Base-by-base conservation (phyloP, 2,888 invertebrate species). In the Aspidiotus destructor region DNA sequence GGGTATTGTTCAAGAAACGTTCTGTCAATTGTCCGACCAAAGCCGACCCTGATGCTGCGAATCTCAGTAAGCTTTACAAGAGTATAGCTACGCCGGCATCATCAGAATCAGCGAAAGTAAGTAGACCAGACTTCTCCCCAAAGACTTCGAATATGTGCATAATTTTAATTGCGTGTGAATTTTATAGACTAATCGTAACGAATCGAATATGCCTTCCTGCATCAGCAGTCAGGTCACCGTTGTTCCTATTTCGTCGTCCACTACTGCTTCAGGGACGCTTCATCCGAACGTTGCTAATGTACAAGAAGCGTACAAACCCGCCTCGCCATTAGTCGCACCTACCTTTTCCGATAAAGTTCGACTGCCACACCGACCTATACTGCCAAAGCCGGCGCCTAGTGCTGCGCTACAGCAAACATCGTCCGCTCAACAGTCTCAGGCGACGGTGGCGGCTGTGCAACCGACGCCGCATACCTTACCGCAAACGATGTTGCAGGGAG, bases 1-100 rank as follows among this genome's bases (percentile, higher is more conserved):
- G 91, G 72, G 78, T 92, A 48, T 80, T 87, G 70, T 81, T 90
- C 70, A 83, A 84, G 73, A 84, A 65, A 54, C 64, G 70, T 9
- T 58, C 57, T 48, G 3, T 65, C 11, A 58, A 65, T 65, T 57
- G 65, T 48, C 65, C 64, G 42, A 60, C 8, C 42, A 62, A 69
- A 42, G 40, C 58, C 5, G 54, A 69, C n/a, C 48, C 41, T 42
- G 69, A 62, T 16, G 3, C 15, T 8, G 15, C 62, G 13, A 62
- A 61, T 62, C 9, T 69, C 13, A 61, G 61, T 55, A 69, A 69
- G 62, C 41, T 62, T 48, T 62, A 54, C 11, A 69, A 69, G 42
- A 69, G 62, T 28, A 54, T 68, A 11, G 52, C 65, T n/a, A 58
- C 65, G n/a, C 58, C 65, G 6, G 44, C 58, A n/a, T 28, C 44